Conservation (phyloP, 1,140 invertebrate species). For the Drosophila ironensis region DNA sequence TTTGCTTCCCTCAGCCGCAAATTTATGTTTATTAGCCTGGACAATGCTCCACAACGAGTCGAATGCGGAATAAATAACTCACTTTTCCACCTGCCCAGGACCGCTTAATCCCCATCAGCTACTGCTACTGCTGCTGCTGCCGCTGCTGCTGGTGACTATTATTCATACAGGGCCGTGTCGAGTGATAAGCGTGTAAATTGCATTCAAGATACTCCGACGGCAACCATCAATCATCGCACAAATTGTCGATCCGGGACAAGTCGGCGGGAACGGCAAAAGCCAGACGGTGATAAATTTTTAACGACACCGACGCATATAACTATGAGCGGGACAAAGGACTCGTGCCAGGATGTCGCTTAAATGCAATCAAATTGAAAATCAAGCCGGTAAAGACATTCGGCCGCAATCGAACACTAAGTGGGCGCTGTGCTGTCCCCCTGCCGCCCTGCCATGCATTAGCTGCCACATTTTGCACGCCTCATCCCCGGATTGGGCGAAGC, state of each 20-base stretch:
- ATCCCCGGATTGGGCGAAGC: neutral
- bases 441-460: conserved; percentile 63
- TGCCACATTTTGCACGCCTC: conserved; percentile 8
- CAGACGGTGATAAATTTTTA: conserved; percentile 46
- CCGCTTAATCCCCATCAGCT: conserved; percentile 20
- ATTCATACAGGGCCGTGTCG: conserved; percentile 34
- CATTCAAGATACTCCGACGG: conserved; percentile 30
- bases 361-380: conserved; percentile 78
- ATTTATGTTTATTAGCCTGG: conserved; percentile 43
- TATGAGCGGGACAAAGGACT: conserved; percentile 10
- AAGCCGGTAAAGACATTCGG: conserved; percentile 71
- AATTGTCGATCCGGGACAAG: conserved; percentile 51
- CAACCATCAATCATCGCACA: conserved; percentile 70
- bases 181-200: conserved; percentile 66
- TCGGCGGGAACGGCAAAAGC: conserved; percentile 6
- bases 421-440: conserved; percentile 35
- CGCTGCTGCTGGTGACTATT: conserved; percentile 4
- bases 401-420: conserved; percentile 50
- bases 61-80: conserved; percentile 18
- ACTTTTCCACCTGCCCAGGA: conserved; percentile 4
- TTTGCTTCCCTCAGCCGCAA: conserved; percentile 13
- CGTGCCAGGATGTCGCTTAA: conserved; percentile 50
- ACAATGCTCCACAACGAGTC: conserved; percentile 19
- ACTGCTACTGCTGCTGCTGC: neutral
- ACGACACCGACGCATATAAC: conserved; percentile 17